These are phyloP conservation scores for Nesoenas mayeri DNA, from an alignment of 2,113 vertebrate species.

Conservation along the genomic window DNA sequence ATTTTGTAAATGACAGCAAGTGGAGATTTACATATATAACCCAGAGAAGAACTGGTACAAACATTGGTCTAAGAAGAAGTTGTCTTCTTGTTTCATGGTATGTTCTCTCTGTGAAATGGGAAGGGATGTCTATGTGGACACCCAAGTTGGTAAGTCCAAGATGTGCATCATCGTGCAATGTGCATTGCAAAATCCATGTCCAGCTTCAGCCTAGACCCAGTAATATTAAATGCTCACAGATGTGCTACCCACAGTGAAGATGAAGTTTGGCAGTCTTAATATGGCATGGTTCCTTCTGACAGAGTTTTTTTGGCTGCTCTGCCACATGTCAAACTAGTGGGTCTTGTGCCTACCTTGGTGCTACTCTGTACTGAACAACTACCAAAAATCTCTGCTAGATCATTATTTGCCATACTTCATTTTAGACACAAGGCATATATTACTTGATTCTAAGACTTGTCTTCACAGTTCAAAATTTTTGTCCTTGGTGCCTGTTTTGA, in stretches of 20 bases:
- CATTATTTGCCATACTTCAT: neutral
- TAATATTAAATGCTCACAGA: neutral
- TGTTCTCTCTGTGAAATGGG: neutral
- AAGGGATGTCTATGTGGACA: neutral
- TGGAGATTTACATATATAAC: neutral
- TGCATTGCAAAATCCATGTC: neutral
- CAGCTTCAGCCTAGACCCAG: neutral
- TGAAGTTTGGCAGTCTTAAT: neutral
- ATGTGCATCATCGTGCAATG: accelerated
- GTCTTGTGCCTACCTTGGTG: neutral
- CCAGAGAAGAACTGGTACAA: neutral
- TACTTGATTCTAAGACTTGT: neutral
- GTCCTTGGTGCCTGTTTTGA: neutral
- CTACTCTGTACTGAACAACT: neutral
- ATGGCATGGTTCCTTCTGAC: neutral
- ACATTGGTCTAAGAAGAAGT: neutral
- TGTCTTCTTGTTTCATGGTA: neutral
- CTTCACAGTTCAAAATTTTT: neutral
- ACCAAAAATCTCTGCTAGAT: neutral
- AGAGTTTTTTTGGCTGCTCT: neutral
- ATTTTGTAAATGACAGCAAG: neutral
- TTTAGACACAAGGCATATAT: neutral
- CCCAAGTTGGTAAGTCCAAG: accelerated
- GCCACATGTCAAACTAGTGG: accelerated
- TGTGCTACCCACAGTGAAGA: neutral